Evolutionary conservation across 2,113 vertebrate genomes (phyloP), one percentile per base, ranked within the genome.

Genomic region (Spilogale gracilis): DNA sequence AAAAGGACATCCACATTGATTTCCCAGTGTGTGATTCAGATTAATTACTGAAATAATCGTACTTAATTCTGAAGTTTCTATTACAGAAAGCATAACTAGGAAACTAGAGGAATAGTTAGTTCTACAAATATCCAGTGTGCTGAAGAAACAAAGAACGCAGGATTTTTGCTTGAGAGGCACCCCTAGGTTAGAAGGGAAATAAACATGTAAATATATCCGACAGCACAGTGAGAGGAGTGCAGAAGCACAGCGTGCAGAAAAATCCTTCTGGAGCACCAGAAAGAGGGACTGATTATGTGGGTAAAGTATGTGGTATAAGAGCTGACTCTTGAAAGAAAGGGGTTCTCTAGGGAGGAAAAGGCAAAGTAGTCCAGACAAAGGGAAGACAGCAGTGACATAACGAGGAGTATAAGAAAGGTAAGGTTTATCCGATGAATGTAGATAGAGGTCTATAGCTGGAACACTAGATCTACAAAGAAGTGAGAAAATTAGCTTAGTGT

Each of bases 21-120:
- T 92, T 96, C 25, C n/a, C 54, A 93, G 52, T n/a, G 20, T 92
- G 20, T 45, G 32, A 81, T 82, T 79, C 54, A 48, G 21, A 92
- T 82, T 95, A 81, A 94, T 79, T 95, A 96, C 52, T 80, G 43
- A 97, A 54, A 23, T 9, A 93, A 80, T 82, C n/a, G 67, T 21
- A 74, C n/a, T 61, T 81, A 71, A 92, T 52, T 85, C 71, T 32
- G 85, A 82, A 94, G 50, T 82, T 92, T 93, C 82, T 54, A 50
- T 50, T 69, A 85, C 12, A 95, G 86, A 93, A 87, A 95, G 25
- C 21, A 76, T 92, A 74, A 63, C 67, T 50, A 89, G 82, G 32
- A 76, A 89, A 91, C 60, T 2, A 86, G 74, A 43, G 52, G 23
- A 69, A n/a, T 6, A 65, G 61, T 65, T 63, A 52, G 60, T 43